Base-by-base conservation (phyloP, 2,888 invertebrate genomes). In the Hypomecis punctinalis region DNA sequence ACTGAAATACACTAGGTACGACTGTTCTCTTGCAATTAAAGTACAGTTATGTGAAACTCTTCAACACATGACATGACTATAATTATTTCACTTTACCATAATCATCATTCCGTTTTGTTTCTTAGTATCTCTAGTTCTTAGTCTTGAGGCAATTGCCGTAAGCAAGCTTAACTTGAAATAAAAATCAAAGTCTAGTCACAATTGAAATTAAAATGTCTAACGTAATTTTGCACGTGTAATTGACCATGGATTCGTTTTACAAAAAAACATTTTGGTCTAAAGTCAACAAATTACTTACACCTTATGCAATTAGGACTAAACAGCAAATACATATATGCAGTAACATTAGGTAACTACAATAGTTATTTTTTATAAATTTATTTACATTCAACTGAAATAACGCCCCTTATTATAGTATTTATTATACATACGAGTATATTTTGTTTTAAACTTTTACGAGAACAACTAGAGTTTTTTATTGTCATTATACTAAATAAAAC, bases 401-500 rank as follows among this genome's bases (percentile, higher is more conserved):
- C 11, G 37, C 37, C 36, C 3, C 11, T 36, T 36, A 49, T 37
- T 49, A 37, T 37, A 49, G 36, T 23, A 23, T 23, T 23, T 23
- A 37, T 51, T 11, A 37, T 37, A 51, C 13, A 37, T 37, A 51
- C 13, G 55, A 55, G 45, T 52, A 53, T 61, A 43, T 45, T 60
- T 43, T 42, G 11, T 36, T 54, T 54, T 48, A 59, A 58, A 54
- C 37, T 58, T 57, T 56, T 55, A 59, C 42, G 56, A 55, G 35
- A 56, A 64, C 60, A 52, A 51, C 60, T 64, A 64, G 55, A 40
- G 40, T 51, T 51, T 49, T 59, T 65, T 66, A 71, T 63, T 65
- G 67, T 69, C 63, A 8, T 63, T 49, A 60, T 52, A 57, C 54
- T 69, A 70, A 68, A 59, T 37, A 40, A 58, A 58, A 76, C 23